Conservation (phyloP, 2,888 invertebrate genomes). For the Lacanobia oleracea region DNA sequence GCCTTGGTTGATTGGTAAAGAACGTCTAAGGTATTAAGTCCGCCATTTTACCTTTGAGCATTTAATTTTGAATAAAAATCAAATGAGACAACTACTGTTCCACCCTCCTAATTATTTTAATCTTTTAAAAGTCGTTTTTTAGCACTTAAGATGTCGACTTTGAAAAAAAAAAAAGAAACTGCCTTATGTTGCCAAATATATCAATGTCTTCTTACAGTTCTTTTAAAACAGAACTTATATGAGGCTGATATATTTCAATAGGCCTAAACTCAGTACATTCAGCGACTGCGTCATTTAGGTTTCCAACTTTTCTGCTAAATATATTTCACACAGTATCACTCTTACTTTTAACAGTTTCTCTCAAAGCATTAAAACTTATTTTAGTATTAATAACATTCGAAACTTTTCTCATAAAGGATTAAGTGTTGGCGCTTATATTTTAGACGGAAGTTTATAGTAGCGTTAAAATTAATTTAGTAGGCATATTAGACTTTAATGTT, state of each 20-base stretch:
- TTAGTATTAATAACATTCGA: conserved; percentile 60
- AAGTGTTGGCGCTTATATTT: conserved; percentile 56
- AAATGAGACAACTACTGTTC: background rate
- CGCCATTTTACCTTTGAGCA: no score
- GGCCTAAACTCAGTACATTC: background rate
- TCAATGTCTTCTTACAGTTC: conserved; percentile 4
- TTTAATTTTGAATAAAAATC: background rate
- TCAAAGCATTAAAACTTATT: conserved; percentile 53
- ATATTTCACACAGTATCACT: conserved; percentile 35
- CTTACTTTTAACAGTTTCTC: conserved; percentile 58
- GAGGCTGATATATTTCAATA: conserved; percentile 31
- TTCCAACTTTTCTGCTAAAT: conserved; percentile 23
- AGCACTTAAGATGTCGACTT: conserved; percentile 37
- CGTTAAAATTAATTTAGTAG: conserved; percentile 59
- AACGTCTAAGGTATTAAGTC: no score
- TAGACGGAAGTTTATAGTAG: conserved; percentile 46
- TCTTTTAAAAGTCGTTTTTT: conserved; percentile 7
- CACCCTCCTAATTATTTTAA: background rate
- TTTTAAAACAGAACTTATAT: conserved; percentile 24
- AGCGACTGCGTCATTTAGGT: conserved; percentile 12
- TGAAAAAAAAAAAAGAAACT: background rate
- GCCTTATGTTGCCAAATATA: conserved; percentile 31
- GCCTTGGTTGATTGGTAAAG: no score
- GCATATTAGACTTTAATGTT: conserved; percentile 48
- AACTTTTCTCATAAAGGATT: conserved; percentile 60